Conservation (phyloP, 2,113 vertebrate species). For the Cryptomyrus ogoouensis region DNA sequence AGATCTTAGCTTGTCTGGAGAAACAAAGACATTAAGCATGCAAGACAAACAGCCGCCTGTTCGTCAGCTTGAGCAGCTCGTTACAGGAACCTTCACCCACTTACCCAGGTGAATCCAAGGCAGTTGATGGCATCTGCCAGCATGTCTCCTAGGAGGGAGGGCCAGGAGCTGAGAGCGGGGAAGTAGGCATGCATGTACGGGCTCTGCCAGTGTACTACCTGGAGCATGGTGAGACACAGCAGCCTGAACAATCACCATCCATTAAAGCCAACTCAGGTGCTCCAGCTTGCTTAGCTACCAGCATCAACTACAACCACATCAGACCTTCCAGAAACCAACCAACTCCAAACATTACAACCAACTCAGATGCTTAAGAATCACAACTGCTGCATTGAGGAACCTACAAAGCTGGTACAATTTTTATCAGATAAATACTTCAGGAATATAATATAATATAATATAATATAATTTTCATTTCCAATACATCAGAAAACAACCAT, state of each 20-base stretch:
- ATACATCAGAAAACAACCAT: not conserved
- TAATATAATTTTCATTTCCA: not conserved
- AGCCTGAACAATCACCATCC: not conserved
- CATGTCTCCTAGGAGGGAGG: slow-evolving; percentile 93
- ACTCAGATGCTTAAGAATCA: not conserved
- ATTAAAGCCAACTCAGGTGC: not conserved
- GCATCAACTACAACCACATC: not conserved
- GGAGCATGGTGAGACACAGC: slow-evolving; percentile 25
- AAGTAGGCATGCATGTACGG: slow-evolving; percentile 97
- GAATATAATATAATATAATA: not conserved
- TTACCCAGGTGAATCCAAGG: slow-evolving; percentile 96
- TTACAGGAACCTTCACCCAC: not conserved
- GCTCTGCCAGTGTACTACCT: slow-evolving; percentile 98
- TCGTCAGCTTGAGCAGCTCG: not conserved
- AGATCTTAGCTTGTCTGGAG: not conserved
- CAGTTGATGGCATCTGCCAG: slow-evolving; percentile 93
- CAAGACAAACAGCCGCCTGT: not conserved
- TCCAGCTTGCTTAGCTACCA: not conserved
- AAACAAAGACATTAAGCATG: not conserved
- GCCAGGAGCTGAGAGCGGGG: slow-evolving; percentile 89
- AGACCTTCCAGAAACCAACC: not conserved
- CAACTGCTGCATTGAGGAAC: not conserved
- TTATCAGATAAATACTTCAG: not conserved
- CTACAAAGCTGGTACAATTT: not conserved
- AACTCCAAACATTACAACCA: not conserved